These are phyloP conservation scores for Plebejus anna DNA, from an alignment of 2,888 invertebrate species.

Conservation along the genomic window DNA sequence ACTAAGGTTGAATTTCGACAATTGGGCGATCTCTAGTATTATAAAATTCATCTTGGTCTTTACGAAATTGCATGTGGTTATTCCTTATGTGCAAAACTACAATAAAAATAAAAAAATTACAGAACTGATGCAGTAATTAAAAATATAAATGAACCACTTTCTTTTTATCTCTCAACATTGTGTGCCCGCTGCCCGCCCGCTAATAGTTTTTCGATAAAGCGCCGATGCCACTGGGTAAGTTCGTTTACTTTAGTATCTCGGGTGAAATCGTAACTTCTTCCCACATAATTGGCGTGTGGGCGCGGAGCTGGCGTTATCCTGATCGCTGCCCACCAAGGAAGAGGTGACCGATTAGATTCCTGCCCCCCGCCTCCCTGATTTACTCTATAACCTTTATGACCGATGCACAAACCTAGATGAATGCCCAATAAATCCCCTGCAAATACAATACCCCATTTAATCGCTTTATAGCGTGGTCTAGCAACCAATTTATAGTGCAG, in stretches of 20 bases:
- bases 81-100: not conserved
- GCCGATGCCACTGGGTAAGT: constrained; percentile 41
- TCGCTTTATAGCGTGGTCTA: constrained; percentile 13
- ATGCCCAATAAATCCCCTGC: not conserved
- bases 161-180: constrained; percentile 45
- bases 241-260: constrained; percentile 67
- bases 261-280: constrained; percentile 74
- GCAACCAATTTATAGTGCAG: not conserved
- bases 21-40: no score
- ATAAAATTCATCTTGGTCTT: not conserved
- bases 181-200: constrained; percentile 55
- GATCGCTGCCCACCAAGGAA: constrained; percentile 74
- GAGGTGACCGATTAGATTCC: constrained; percentile 72
- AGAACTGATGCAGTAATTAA: not conserved
- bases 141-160: not conserved
- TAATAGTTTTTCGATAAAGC: constrained; percentile 68
- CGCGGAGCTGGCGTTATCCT: constrained; percentile 70
- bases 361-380: constrained; percentile 47
- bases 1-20: no score
- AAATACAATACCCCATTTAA: constrained; percentile 13
- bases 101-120: not conserved
- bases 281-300: constrained; percentile 79
- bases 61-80: not conserved
- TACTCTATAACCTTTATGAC: constrained; percentile 30
- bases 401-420: not conserved